phyloP scores from a whole-genome alignment of 2,797 vertebrate genomes.

The Tympanoctomys barrerae region DNA sequence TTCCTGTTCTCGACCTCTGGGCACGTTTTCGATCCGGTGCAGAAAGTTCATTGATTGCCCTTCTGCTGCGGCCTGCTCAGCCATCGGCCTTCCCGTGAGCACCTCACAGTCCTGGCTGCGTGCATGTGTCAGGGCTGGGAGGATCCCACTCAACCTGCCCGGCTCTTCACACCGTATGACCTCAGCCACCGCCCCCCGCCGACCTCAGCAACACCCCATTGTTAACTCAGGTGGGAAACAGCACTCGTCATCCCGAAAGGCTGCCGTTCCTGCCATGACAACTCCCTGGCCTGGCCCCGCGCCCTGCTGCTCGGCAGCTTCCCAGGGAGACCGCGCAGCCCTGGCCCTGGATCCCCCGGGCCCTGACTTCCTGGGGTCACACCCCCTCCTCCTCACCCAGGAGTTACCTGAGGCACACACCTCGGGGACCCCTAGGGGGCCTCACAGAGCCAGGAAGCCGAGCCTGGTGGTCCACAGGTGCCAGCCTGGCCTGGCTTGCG shows the following conservation, averaged over 20 bases:
- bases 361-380: too few relatives aligned
- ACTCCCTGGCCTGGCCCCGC: neutral
- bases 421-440: neutral
- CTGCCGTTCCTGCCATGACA: fast-evolving
- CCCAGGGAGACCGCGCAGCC: fast-evolving
- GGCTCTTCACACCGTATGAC: neutral
- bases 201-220: neutral
- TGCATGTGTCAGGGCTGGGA: neutral
- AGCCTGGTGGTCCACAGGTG: fast-evolving
- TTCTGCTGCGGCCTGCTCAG: neutral
- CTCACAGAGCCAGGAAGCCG: neutral
- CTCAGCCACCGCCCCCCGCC: neutral
- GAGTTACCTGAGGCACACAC: neutral
- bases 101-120: neutral
- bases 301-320: neutral
- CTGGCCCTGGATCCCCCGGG: fast-evolving
- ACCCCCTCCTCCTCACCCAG: neutral
- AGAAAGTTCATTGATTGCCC: fast-evolving
- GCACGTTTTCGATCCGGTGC: neutral
- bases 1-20: fast-evolving
- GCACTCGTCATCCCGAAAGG: neutral
- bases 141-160: fast-evolving
- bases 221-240: neutral
- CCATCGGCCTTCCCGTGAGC: neutral
- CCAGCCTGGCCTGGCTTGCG: neutral